Percentiles rank a stretch among this genome's conserved stretches.
Evolutionary conservation across 2,888 invertebrate species (phyloP).

Genomic region (Tridacna gigas): DNA sequence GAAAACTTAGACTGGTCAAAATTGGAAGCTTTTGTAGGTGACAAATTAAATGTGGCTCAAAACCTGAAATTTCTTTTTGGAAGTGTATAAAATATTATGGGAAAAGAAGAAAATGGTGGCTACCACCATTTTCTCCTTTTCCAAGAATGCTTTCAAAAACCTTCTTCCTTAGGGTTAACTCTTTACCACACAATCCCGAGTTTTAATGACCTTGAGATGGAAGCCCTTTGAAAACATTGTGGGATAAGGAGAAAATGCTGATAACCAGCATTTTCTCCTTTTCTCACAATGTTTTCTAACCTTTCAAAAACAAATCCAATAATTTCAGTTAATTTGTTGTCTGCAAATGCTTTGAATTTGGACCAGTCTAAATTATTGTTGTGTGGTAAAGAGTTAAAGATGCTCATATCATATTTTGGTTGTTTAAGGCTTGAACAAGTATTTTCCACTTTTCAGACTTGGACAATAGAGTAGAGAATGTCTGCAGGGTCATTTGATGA

Average conservation of each 20-base stretch:
- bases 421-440: neutral
- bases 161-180: no score
- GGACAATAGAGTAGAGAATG: conserved; percentile 72
- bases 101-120: neutral
- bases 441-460: conserved; percentile 65
- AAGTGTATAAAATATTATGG: neutral
- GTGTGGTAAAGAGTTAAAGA: no score
- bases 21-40: no score
- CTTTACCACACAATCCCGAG: no score
- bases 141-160: conserved; percentile 4
- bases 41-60: no score
- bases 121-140: conserved; percentile 6
- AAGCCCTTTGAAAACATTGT: neutral
- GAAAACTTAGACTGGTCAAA: no score
- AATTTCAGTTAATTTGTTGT: neutral
- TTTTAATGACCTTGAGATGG: no score
- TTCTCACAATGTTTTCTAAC: neutral
- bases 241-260: neutral
- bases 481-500: conserved; percentile 81
- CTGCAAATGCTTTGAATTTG: no score
- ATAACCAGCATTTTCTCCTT: neutral
- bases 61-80: no score
- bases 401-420: no score
- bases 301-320: neutral
- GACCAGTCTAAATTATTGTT: no score